A percentile compares a stretch with the other conserved stretches of the same genome.
Conservation (phyloP, 2,113 vertebrate species). For the Sula dactylatra region DNA sequence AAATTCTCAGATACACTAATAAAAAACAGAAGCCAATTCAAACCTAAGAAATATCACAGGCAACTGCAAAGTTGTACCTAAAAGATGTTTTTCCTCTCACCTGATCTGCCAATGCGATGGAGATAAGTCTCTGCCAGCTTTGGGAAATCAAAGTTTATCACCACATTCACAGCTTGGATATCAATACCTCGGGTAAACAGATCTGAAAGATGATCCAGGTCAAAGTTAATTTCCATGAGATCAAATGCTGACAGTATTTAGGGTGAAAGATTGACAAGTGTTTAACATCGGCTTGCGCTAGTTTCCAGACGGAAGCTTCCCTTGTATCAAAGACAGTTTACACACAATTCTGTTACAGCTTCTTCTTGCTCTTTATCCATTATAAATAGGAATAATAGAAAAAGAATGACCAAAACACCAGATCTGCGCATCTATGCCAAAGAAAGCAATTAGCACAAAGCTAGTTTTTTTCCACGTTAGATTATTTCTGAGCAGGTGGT, state of each 20-base stretch:
- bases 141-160: conserved; percentile 99
- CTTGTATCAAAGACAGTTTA: not conserved
- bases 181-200: conserved; percentile 99
- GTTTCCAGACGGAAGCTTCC: not conserved
- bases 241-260: not conserved
- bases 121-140: conserved; percentile 99
- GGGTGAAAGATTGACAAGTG: not conserved
- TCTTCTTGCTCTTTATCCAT: not conserved
- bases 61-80: not conserved
- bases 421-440: not conserved
- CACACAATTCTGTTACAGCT: not conserved
- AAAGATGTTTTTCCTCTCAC: conserved; percentile 63
- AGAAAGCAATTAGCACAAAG: not conserved
- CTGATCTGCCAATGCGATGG: conserved; percentile 98
- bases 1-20: not conserved
- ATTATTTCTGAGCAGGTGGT: not conserved
- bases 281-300: not conserved
- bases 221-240: not conserved
- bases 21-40: not conserved
- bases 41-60: not conserved
- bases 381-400: fast-evolving
- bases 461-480: not conserved
- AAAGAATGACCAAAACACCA: not conserved
- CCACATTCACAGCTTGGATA: conserved; percentile 99
- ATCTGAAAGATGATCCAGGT: conserved; percentile 75